These are phyloP conservation scores for Spermophilus dauricus DNA, from an alignment of 2,113 vertebrate genomes.

Conservation along the genomic window DNA sequence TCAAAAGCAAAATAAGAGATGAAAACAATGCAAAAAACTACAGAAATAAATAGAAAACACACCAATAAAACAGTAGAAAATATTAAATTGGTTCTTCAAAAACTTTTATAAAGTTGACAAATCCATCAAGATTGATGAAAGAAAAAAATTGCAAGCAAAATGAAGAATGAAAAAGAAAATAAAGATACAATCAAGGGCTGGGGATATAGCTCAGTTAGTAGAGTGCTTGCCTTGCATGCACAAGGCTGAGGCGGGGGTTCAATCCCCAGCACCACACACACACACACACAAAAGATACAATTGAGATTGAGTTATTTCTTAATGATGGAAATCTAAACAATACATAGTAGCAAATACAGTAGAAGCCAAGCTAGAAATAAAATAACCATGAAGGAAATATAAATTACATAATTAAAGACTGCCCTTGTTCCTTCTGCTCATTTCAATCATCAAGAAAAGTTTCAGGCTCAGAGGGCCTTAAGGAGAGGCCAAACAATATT, in stretches of 20 bases:
- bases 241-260: no score
- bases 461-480: not conserved
- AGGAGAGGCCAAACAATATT: slow-evolving; percentile 2
- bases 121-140: not conserved
- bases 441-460: not conserved
- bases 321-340: slow-evolving; percentile 39
- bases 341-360: not conserved
- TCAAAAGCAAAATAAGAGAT: slow-evolving; percentile 33
- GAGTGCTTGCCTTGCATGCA: no score
- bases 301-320: not conserved
- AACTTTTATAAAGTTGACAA: slow-evolving; percentile 29
- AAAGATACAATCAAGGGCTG: not conserved
- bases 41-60: slow-evolving; percentile 27
- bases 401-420: slow-evolving; percentile 49
- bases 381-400: slow-evolving; percentile 4
- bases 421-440: not conserved
- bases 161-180: not conserved
- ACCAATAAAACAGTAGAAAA: not conserved
- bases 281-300: slow-evolving; percentile 7
- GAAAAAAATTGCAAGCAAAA: slow-evolving; percentile 42
- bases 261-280: no score
- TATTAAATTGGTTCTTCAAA: not conserved
- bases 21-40: slow-evolving; percentile 1
- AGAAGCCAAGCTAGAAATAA: slow-evolving; percentile 51
- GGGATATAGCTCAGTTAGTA: no score